phyloP scores from a whole-genome alignment of 2,888 invertebrate genomes.

The Melanotus villosus region DNA sequence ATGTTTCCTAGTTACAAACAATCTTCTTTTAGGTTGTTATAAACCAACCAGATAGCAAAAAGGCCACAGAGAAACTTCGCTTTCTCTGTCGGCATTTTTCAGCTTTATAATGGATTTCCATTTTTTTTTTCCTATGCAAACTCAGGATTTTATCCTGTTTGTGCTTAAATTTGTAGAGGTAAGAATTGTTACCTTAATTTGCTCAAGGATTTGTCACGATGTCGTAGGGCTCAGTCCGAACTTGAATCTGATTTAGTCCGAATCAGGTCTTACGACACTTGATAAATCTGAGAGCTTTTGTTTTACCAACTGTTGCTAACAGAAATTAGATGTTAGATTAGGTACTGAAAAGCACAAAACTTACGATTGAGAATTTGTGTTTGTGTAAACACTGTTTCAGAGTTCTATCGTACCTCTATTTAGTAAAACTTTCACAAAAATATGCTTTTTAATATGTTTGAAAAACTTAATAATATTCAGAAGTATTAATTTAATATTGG shows the following conservation, averaged over 20 bases:
- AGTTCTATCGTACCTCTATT: background rate
- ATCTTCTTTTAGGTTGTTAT: constrained; percentile 54
- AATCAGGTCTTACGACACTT: constrained; percentile 1
- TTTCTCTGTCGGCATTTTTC: constrained; percentile 42
- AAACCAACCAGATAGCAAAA: constrained; percentile 45
- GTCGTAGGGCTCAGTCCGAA: background rate
- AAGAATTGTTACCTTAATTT: constrained; percentile 47
- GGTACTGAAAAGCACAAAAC: background rate
- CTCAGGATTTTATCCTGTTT: constrained; percentile 52
- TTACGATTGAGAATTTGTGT: background rate
- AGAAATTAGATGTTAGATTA: constrained; percentile 22
- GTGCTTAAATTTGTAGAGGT: constrained; percentile 50
- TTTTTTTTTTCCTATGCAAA: constrained; percentile 49
- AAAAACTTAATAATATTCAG: no score
- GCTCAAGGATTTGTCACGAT: background rate
- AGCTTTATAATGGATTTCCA: constrained; percentile 49
- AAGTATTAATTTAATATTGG: no score
- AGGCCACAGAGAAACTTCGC: constrained; percentile 41
- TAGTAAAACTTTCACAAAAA: no score
- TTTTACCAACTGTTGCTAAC: constrained; percentile 30
- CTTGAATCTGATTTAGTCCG: background rate
- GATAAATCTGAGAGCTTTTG: constrained; percentile 2
- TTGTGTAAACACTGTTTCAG: constrained; percentile 6
- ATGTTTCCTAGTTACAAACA: constrained; percentile 33
- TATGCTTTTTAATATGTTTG: no score